These are phyloP conservation scores for Rhinichthys osculus DNA, from an alignment of 2,797 vertebrate species.

Conservation along the genomic window DNA sequence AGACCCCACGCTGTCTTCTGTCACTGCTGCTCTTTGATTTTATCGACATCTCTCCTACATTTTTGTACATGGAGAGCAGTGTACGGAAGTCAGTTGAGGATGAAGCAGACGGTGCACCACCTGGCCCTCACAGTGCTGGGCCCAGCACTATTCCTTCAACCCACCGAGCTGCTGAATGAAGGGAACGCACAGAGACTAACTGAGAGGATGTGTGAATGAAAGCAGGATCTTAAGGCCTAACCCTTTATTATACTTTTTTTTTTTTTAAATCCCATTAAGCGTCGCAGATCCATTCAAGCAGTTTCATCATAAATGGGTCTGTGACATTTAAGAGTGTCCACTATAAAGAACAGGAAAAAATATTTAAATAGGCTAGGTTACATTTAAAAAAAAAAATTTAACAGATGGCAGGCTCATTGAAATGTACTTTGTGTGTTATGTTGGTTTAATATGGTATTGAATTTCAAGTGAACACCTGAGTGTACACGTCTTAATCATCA, in stretches of 20 bases:
- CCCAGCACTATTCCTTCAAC: background rate
- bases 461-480: background rate
- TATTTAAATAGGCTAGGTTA: no score
- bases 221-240: background rate
- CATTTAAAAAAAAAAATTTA: background rate
- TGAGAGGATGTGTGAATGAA: constrained; percentile 25
- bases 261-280: background rate
- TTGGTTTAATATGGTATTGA: background rate
- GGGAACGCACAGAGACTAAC: background rate
- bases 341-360: background rate
- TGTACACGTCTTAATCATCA: background rate
- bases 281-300: background rate
- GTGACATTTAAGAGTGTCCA: background rate
- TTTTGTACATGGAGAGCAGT: background rate
- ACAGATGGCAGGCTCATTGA: background rate
- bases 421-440: background rate
- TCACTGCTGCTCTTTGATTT: constrained; percentile 18
- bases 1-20: background rate
- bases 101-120: constrained; percentile 27
- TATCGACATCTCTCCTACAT: constrained; percentile 1
- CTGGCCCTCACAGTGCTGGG: constrained; percentile 16
- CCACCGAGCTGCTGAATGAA: constrained; percentile 24
- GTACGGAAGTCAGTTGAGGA: constrained; percentile 18
- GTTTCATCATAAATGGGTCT: background rate
- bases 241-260: no score